Base-by-base conservation (phyloP, 2,888 invertebrate genomes). In the Xiphydria camelus region DNA sequence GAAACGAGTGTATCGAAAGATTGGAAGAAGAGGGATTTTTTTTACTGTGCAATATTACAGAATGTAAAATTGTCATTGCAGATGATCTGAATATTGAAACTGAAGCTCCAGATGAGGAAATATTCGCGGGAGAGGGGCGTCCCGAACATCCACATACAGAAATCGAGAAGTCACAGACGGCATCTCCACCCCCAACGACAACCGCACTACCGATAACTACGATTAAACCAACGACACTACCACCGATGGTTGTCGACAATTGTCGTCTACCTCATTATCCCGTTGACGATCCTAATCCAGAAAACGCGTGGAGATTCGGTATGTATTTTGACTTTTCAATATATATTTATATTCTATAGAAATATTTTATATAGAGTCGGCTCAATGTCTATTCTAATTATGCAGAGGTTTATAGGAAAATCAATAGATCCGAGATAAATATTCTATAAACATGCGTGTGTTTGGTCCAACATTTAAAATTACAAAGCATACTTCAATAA, bases 231-330 rank as follows among this genome's bases (percentile, higher is more conserved):
- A 47, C 59, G 4, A 47, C 59, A 26, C 45, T 61, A 4, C 17
- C 49, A 19, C 60, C 70, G 9, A 55, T 69, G 18, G 70, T 68
- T 3, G 62, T 73, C 3, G 77, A 76, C 34, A 66, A 73, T 18
- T 77, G 75, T 75, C 81, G 66, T 68, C 79, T 82, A 55, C 84
- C 78, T 29, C 78, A 70, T 68, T 79, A 80, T 48, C 83, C 80
- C 43, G 76, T 73, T 1, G 53, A 52, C 0, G 81, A 81, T 49
- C 75, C 78, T 4, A 80, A 82, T 0, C 77, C 79, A 2, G 76
- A 77, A 1, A 80, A 80, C 55, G 82, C 84, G 1, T 83, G 81
- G 64, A 76, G 84, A 73, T 85, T 86, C 55, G 87, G 86, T 85
- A 68, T 74, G 77, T 12, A 14, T 4, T n/a, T n/a, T n/a, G n/a